Percentiles rank a stretch among this genome's conserved stretches.
Evolutionary conservation across 2,113 vertebrate species (phyloP).

Genomic region (Cygnus buccinator): DNA sequence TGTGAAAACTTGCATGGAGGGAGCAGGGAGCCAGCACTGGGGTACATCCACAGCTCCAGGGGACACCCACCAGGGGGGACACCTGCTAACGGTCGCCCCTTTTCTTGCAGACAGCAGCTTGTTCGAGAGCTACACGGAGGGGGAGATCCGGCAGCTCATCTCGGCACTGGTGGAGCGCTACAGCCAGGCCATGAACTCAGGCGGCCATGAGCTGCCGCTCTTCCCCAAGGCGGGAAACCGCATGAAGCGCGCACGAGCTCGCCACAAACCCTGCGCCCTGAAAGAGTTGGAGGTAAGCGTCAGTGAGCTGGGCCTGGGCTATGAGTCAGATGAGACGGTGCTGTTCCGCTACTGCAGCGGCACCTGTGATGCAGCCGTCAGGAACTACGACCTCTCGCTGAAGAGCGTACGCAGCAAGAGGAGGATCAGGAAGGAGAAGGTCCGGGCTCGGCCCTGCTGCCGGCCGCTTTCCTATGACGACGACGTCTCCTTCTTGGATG

Average conservation of each 20-base stretch:
- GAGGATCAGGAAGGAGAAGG: conserved; percentile 78
- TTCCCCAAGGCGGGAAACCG: conserved; percentile 73
- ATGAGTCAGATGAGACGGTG: conserved; percentile 91
- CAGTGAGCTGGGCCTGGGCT: conserved; percentile 92
- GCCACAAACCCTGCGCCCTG: conserved; percentile 78
- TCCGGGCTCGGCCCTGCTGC: conserved; percentile 89
- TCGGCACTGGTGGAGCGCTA: conserved; percentile 82
- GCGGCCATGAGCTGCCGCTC: conserved; percentile 34
- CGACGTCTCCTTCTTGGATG: conserved; percentile 89
- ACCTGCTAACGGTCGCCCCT: rapidly evolving
- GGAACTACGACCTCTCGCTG: conserved; percentile 92
- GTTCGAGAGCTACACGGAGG: conserved; percentile 93
- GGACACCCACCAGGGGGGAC: rapidly evolving
- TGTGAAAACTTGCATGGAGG: rapidly evolving
- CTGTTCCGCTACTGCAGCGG: conserved; percentile 95
- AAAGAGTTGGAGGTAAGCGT: conserved; percentile 89
- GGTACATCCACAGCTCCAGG: neutral
- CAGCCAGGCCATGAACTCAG: conserved; percentile 76
- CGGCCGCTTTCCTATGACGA: conserved; percentile 89
- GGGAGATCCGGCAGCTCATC: conserved; percentile 87
- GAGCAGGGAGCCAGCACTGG: neutral
- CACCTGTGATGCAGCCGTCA: conserved; percentile 80
- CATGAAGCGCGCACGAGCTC: conserved; percentile 84
- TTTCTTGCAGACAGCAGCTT: conserved; percentile 84
- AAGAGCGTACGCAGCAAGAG: conserved; percentile 81